Base-by-base conservation (phyloP, 2,797 vertebrate species). In the Dipus sagitta region DNA sequence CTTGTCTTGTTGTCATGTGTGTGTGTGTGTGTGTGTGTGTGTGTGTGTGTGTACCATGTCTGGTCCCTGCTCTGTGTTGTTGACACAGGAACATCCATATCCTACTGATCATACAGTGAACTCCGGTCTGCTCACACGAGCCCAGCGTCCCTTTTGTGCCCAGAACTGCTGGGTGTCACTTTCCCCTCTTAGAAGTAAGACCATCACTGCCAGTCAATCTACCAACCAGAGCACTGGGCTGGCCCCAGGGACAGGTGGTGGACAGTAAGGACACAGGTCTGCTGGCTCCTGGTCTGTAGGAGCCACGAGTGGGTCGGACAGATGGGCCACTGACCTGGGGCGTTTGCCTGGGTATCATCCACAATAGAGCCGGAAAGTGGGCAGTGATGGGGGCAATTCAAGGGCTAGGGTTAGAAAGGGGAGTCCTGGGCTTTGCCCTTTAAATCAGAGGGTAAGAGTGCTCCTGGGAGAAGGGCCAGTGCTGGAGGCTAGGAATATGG, bases 151-250 rank as follows among this genome's bases (percentile, higher is more conserved):
- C 26, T 75, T 92, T 70, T 68, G 62, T 65, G 72, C 34, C 58
- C 76, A 74, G 83, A 94, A 70, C 60, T 86, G 64, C 34, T 2
- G n/a, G 74, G 47, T 23, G 24, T 28, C 58, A 71, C 12, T 32
- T n/a, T 81, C 18, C 38, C 62, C 18, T n/a, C 34, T 95, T 38
- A 83, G 68, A 77, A 70, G 26, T 77, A 77, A 91, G 65, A 79
- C 86, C 87, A 28, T 79, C 42, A 38, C 65, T 88, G 20, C 58
- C 76, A 42, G 34, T 68, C 75, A 80, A 18, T 30, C 32, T 74
- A 67, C 54, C 30, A 58, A 58, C 15, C 32, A 42, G 38, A 62
- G 58, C n/a, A 47, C 72, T 20, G 2, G 24, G n/a, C 65, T 85
- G 62, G 78, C 47, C 28, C 68, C 30, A 26, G 1, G 32, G 74